These are phyloP conservation scores for Gila orcuttii DNA, from an alignment of 2,113 vertebrate genomes.

Conservation along the genomic window DNA sequence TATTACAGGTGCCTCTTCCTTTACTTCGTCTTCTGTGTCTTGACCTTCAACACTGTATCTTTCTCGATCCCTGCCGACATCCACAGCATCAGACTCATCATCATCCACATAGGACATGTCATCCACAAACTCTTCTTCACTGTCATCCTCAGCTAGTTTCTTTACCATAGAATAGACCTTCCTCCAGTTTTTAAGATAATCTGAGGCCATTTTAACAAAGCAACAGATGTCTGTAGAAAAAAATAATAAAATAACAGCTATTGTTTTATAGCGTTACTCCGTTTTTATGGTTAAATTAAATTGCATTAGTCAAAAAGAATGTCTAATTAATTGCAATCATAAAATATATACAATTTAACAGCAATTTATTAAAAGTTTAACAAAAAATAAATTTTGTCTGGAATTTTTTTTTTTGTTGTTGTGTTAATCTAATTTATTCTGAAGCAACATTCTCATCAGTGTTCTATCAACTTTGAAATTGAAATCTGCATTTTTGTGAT, in stretches of 20 bases:
- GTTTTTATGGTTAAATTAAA: no score
- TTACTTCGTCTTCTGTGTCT: conserved; percentile 1
- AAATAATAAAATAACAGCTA: background rate
- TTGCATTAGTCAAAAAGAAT: no score
- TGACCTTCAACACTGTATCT: background rate
- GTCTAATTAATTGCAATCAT: no score
- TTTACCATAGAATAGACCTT: conserved; percentile 14
- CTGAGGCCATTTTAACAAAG: background rate
- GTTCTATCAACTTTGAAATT: no score
- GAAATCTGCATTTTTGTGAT: no score
- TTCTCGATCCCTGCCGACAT: background rate
- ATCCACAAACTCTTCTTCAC: background rate
- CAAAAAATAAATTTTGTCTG: no score
- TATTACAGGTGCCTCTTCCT: background rate
- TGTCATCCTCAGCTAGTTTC: conserved; percentile 7
- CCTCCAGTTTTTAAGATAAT: conserved; percentile 18
- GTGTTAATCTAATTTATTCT: no score
- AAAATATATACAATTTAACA: no score
- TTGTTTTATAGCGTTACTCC: background rate
- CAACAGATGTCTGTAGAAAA: background rate
- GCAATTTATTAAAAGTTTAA: no score
- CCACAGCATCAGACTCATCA: background rate
- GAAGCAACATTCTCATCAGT: no score
- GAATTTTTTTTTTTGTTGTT: no score
- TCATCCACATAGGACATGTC: background rate